These are phyloP conservation scores for Centruroides sculpturatus DNA, from an alignment of 1,140 invertebrate species.

Conservation along the genomic window DNA sequence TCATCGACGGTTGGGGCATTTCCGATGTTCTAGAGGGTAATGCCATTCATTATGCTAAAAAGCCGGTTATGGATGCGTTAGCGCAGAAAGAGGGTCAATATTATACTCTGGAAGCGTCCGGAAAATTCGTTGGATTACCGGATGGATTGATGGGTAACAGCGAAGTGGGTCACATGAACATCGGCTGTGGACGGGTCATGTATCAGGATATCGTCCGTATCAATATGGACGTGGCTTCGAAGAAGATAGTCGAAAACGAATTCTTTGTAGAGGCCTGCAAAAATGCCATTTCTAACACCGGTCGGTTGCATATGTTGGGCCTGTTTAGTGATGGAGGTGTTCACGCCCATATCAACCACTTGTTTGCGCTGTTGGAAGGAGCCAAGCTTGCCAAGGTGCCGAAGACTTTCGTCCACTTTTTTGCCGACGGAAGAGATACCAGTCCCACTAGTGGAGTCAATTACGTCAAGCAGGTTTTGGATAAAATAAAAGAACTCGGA, in stretches of 20 bases:
- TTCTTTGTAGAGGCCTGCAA: conserved; percentile 26
- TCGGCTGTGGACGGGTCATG: conserved; percentile 36
- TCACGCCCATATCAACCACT: conserved; percentile 36
- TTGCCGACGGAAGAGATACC: conserved; percentile 36
- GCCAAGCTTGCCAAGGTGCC: conserved; percentile 29
- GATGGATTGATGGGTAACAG: conserved; percentile 37
- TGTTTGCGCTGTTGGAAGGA: conserved; percentile 30
- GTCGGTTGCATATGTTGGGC: conserved; percentile 31
- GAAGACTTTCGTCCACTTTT: conserved; percentile 34
- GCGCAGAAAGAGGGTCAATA: conserved; percentile 27
- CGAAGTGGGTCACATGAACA: conserved; percentile 39
- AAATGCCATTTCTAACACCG: conserved; percentile 25
- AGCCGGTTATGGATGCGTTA: conserved; percentile 31
- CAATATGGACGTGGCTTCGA: conserved; percentile 28
- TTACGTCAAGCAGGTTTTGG: conserved; percentile 20
- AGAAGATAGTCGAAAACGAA: conserved; percentile 27
- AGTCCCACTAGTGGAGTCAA: conserved; percentile 28
- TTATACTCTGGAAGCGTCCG: conserved; percentile 33
- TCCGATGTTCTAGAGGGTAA: conserved; percentile 30
- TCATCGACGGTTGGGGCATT: conserved; percentile 35
- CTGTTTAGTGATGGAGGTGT: conserved; percentile 36
- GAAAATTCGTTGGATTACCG: conserved; percentile 33
- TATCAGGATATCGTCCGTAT: conserved; percentile 38
- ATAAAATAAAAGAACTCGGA: conserved; percentile 14
- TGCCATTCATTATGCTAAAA: conserved; percentile 30